These are phyloP conservation scores for Cyanoliseus patagonus DNA, from an alignment of 2,113 vertebrate species.

Conservation along the genomic window DNA sequence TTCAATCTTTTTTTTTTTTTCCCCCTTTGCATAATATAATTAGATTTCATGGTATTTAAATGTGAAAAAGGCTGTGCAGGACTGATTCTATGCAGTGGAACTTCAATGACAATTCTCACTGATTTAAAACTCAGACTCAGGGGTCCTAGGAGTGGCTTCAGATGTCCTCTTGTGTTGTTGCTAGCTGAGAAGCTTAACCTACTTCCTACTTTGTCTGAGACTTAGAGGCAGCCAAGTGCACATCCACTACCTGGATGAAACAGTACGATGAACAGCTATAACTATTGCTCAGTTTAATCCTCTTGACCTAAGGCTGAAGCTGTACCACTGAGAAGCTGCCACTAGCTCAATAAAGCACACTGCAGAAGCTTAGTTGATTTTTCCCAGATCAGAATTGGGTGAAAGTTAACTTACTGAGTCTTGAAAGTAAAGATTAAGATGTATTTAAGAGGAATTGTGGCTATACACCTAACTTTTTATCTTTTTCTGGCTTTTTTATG, in stretches of 20 bases:
- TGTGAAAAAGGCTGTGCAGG: neutral
- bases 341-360: neutral
- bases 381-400: neutral
- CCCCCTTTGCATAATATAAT: neutral
- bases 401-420: neutral
- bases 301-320: neutral
- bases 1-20: neutral
- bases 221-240: neutral
- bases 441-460: neutral
- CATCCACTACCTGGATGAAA: neutral
- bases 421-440: neutral
- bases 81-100: neutral
- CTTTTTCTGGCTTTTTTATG: neutral
- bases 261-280: neutral
- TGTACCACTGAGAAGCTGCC: neutral
- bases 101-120: neutral
- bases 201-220: neutral
- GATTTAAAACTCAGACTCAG: neutral
- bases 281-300: neutral
- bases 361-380: neutral
- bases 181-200: neutral
- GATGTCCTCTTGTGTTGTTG: neutral
- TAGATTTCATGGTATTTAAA: neutral
- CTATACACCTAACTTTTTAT: neutral
- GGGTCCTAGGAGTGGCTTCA: neutral